These are phyloP conservation scores for Stictocephala bisonia DNA, from an alignment of 2,888 invertebrate species.

Conservation along the genomic window DNA sequence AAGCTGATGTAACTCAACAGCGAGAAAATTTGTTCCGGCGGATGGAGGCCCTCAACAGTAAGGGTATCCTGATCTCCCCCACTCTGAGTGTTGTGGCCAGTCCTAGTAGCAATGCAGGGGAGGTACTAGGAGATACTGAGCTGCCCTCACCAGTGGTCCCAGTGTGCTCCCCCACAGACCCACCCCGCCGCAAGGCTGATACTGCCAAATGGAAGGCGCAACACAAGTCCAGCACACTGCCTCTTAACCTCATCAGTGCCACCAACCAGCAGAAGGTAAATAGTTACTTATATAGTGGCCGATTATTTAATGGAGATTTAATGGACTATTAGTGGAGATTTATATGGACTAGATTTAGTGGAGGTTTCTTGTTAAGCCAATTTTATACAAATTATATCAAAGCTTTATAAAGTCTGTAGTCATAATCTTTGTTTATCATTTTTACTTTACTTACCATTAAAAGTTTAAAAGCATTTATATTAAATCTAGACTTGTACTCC, in stretches of 20 bases:
- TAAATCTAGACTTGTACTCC: too few species aligned
- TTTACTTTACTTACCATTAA: too few species aligned
- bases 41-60: conserved; percentile 83
- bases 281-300: too few species aligned
- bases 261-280: conserved; percentile 80
- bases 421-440: too few species aligned
- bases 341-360: too few species aligned
- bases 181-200: conserved; percentile 58
- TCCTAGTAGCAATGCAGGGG: conserved; percentile 51
- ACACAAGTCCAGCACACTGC: conserved; percentile 65
- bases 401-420: too few species aligned
- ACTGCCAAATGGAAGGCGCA: conserved; percentile 59
- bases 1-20: conserved; percentile 89
- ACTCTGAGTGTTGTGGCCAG: conserved; percentile 68
- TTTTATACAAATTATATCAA: too few species aligned
- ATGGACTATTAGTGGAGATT: too few species aligned
- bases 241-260: conserved; percentile 80
- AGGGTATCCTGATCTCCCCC: conserved; percentile 76
- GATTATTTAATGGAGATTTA: too few species aligned
- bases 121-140: too few species aligned
- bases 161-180: conserved; percentile 58
- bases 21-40: conserved; percentile 91
- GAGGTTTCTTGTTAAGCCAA: too few species aligned
- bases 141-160: not conserved
- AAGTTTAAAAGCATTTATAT: too few species aligned